Conservation (phyloP, 2,888 invertebrate genomes). For the Chirona hameri region DNA sequence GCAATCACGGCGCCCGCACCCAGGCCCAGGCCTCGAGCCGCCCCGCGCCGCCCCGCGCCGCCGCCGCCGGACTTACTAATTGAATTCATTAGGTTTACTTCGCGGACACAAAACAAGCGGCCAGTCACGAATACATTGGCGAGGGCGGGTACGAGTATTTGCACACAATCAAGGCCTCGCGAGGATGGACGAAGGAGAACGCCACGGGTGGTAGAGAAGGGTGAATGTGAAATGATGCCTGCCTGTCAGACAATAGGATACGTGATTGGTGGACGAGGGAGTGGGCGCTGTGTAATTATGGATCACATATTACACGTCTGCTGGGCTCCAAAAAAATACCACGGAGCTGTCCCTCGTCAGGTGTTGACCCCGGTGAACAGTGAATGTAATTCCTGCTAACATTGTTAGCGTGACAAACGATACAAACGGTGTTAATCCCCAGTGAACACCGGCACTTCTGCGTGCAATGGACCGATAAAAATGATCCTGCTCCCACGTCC, state of each 20-base stretch:
- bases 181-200: background rate
- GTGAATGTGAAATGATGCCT: background rate
- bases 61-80: background rate
- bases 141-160: slow-evolving; percentile 8
- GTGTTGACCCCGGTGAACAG: no score
- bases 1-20: no score
- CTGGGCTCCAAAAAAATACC: no score
- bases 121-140: slow-evolving; percentile 24
- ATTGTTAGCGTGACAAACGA: no score
- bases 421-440: no score
- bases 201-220: background rate
- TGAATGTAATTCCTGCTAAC: no score
- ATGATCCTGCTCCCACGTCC: background rate
- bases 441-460: no score
- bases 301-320: no score
- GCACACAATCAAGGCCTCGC: slow-evolving; percentile 9
- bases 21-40: background rate
- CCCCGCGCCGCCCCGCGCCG: background rate
- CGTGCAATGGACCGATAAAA: no score
- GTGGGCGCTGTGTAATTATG: no score
- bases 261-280: no score
- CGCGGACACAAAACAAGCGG: slow-evolving; percentile 10
- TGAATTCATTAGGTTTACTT: background rate
- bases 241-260: background rate
- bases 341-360: no score